A percentile compares a stretch with the other conserved stretches of the same genome.
These are phyloP conservation scores for Choristoneura rosaceana DNA, from an alignment of 2,888 invertebrate species.

Conservation along the genomic window DNA sequence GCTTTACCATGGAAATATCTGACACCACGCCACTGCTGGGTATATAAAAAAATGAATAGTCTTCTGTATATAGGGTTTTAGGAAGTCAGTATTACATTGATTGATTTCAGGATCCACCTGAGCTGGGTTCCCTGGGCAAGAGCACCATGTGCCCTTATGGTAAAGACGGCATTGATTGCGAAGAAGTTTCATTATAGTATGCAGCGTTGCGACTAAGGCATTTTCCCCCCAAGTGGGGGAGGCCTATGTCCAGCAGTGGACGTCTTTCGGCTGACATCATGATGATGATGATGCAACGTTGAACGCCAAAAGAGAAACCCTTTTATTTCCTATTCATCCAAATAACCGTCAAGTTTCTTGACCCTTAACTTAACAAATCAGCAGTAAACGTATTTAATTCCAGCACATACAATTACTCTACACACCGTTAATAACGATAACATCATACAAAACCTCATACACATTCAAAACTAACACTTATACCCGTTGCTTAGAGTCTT, in stretches of 20 bases:
- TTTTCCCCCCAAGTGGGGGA: too few relatives aligned
- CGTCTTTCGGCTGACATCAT: too few relatives aligned
- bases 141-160: too few relatives aligned
- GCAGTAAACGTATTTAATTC: conserved; percentile 44
- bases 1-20: too few relatives aligned
- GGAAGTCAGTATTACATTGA: too few relatives aligned
- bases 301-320: background rate
- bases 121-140: too few relatives aligned
- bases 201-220: too few relatives aligned
- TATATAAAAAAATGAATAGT: too few relatives aligned
- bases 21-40: too few relatives aligned
- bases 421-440: conserved; percentile 61
- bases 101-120: too few relatives aligned
- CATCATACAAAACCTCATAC: conserved; percentile 44
- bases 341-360: conserved; percentile 30
- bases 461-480: conserved; percentile 45
- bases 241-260: too few relatives aligned
- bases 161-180: background rate
- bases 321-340: background rate
- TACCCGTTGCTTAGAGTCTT: conserved; percentile 45
- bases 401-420: conserved; percentile 55
- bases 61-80: too few relatives aligned
- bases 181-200: background rate
- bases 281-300: background rate
- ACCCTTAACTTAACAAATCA: conserved; percentile 44